A percentile compares a stretch with the other conserved stretches of the same genome.
Evolutionary conservation across 2,888 invertebrate species (phyloP).

Genomic region (Cephus rjabovi): DNA sequence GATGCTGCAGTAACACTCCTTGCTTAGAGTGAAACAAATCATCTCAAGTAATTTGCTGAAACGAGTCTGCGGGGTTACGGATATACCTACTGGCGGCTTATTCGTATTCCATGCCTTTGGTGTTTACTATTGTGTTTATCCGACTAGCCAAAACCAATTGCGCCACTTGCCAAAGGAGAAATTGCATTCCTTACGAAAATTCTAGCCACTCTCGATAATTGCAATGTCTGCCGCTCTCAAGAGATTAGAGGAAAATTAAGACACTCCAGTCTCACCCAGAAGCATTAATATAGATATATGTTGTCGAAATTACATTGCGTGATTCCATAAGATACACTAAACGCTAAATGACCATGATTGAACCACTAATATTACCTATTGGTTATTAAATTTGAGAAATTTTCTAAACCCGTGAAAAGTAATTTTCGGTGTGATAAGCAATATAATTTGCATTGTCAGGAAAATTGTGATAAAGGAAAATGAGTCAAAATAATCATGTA

Average conservation of each 20-base stretch:
- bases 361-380: background rate
- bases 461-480: background rate
- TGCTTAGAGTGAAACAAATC: background rate
- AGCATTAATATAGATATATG: background rate
- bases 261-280: background rate
- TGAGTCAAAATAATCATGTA: background rate
- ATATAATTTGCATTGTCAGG: background rate
- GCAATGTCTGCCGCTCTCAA: background rate
- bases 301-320: background rate
- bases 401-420: background rate
- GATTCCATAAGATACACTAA: background rate
- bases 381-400: background rate
- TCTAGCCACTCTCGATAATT: background rate
- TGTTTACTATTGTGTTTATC: background rate
- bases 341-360: background rate
- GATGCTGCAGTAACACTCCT: background rate
- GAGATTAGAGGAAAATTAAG: background rate
- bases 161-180: background rate
- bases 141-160: background rate
- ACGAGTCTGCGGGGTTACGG: background rate
- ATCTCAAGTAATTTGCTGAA: background rate
- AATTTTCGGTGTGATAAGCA: background rate
- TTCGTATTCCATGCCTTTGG: background rate
- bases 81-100: background rate
- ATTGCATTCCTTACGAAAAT: background rate